phyloP scores from a whole-genome alignment of 2,797 vertebrate genomes.

The Phataginus tetradactyla region DNA sequence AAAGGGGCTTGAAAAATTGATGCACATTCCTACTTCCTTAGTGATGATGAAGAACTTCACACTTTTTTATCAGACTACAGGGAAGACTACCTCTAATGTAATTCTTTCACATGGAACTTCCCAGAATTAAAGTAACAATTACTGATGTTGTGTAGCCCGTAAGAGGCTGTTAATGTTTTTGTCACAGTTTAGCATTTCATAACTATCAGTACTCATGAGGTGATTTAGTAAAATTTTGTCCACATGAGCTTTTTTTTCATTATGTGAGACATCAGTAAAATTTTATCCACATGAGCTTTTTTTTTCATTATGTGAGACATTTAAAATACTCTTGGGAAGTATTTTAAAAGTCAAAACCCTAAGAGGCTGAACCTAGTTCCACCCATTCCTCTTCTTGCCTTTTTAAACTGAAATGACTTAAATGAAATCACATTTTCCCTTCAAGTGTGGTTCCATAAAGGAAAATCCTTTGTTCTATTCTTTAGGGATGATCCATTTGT shows the following conservation, averaged over 20 bases:
- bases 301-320: not conserved
- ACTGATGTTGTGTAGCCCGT: not conserved
- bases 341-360: conserved; percentile 39
- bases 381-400: fast-evolving
- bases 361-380: not conserved
- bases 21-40: not conserved
- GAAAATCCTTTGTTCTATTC: not conserved
- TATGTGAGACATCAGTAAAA: not conserved
- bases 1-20: not conserved
- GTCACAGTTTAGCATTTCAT: not conserved
- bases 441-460: not conserved
- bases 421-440: not conserved
- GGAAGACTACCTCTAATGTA: not conserved
- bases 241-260: not conserved
- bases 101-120: not conserved
- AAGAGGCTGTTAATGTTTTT: not conserved
- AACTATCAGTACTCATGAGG: not conserved
- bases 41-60: not conserved
- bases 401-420: not conserved
- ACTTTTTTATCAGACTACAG: conserved; percentile 22
- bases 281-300: not conserved
- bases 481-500: not conserved
- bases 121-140: conserved; percentile 44
- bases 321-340: conserved; percentile 32
- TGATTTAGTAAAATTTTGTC: not conserved